Base-by-base conservation (phyloP, 35 echinoderm and acorn worm genomes). In the Ophiothrix spiculata region DNA sequence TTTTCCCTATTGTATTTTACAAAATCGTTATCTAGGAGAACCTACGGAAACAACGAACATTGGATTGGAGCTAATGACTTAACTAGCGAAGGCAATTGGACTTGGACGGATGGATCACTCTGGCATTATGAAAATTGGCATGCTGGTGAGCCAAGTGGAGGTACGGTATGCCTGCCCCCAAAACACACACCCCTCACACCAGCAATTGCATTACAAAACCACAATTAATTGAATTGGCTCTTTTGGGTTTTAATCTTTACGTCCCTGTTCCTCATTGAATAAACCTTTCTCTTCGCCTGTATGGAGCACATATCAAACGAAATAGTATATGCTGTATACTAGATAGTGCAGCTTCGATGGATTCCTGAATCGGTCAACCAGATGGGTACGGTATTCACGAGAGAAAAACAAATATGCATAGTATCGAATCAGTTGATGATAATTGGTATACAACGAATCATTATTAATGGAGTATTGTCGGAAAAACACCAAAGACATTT, bases 61-160 rank as follows among this genome's bases (percentile, higher is more conserved):
- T 95, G 93, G 93, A 95, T 95, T 13, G 93, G 93, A 13, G 77
- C 87, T 11, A 79, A 84, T 75, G 89, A 91, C 28, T 32, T 91
- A 1, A 77, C 74, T 42, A 74, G 35, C 13, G 89, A 95, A 23
- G 85, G 75, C 17, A 80, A 78, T 11, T 95, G 93, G 93, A 84
- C 76, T 28, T 95, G 93, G 93, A 82, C 84, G 4, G 93, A 95
- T 84, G 89, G 89, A 0, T 79, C 88, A 4, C 23, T 56, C 0
- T 33, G 54, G 17, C 33, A 31, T 17, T 95, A 95, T 56, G 83
- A 84, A 6, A 87, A 84, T 41, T 95, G 93, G 93, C 0, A 76
- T 42, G 36, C 74, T 1, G 63, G 46, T 4, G 93, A 95, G 87
- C 93, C 93, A 16, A 56, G 54, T 33, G 40, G 49, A 46, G 38